Percentiles rank a stretch among this genome's conserved stretches.
These are phyloP conservation scores for Pachycephala philippinensis DNA, from an alignment of 2,113 vertebrate genomes.

Conservation along the genomic window DNA sequence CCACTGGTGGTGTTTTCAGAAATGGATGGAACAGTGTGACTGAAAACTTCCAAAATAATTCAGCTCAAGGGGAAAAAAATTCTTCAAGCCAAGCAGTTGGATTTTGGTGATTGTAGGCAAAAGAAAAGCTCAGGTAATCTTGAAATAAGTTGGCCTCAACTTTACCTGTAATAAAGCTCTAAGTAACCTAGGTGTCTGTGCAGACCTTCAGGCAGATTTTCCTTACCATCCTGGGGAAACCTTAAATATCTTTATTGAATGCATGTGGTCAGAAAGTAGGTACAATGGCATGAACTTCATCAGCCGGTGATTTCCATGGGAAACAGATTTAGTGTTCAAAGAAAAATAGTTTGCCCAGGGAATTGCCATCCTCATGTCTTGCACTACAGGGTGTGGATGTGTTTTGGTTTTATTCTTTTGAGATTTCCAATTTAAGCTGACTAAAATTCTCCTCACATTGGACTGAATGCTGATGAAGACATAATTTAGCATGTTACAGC, in stretches of 20 bases:
- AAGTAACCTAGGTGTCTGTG: not conserved
- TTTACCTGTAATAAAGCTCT: not conserved
- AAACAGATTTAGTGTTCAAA: not conserved
- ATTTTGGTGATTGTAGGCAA: not conserved
- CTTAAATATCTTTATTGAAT: not conserved
- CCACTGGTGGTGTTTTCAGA: not conserved
- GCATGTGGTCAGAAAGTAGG: not conserved
- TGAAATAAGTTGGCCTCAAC: not conserved
- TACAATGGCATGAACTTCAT: not conserved
- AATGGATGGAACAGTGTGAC: not conserved
- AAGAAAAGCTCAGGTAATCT: not conserved
- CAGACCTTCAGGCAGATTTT: not conserved
- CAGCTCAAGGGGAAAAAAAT: not conserved
- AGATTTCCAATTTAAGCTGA: not conserved
- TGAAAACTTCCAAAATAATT: not conserved
- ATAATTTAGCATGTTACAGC: not conserved
- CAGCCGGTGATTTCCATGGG: not conserved
- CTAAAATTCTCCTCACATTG: not conserved
- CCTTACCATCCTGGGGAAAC: not conserved
- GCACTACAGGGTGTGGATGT: too few species aligned
- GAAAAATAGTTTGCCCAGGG: not conserved
- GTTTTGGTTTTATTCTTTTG: not conserved
- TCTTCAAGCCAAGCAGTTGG: not conserved
- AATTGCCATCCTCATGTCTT: not conserved
- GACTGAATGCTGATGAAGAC: not conserved